Conservation (phyloP, 2,797 vertebrate genomes). For the Oryzias dopingdopingensis region DNA sequence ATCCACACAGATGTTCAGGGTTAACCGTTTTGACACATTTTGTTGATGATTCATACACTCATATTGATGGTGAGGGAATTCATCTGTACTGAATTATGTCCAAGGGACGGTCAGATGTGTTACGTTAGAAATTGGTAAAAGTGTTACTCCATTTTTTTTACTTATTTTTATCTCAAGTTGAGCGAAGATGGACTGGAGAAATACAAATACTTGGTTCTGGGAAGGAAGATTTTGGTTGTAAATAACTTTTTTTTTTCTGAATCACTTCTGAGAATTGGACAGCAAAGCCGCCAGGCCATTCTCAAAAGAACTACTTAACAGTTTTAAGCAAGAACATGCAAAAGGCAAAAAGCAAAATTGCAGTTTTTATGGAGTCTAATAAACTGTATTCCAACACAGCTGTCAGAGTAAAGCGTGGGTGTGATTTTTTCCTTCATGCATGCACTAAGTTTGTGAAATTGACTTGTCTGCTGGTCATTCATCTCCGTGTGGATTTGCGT, state of each 20-base stretch:
- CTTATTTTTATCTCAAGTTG: background rate
- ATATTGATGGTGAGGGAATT: slow-evolving; percentile 63
- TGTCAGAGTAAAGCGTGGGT: background rate
- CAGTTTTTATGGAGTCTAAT: background rate
- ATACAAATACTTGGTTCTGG: background rate
- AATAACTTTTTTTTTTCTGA: background rate
- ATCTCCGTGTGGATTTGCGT: too few relatives aligned
- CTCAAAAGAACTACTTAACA: background rate
- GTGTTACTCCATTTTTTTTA: background rate
- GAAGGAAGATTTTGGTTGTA: background rate
- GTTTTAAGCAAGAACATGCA: background rate
- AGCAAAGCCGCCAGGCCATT: background rate
- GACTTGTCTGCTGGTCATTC: too few relatives aligned
- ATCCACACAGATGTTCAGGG: slow-evolving; percentile 69
- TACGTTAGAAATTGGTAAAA: slow-evolving; percentile 35
- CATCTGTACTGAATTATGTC: slow-evolving; percentile 54
- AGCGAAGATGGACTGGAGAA: background rate
- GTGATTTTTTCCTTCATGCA: background rate
- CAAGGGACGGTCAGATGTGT: slow-evolving; percentile 48
- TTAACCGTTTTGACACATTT: slow-evolving; percentile 52
- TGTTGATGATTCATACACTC: slow-evolving; percentile 48
- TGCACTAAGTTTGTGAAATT: background rate
- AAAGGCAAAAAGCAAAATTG: background rate
- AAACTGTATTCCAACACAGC: background rate
- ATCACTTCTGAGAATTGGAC: slow-evolving; percentile 1